These are phyloP conservation scores for Apolygus lucorum DNA, from an alignment of 1,140 invertebrate genomes.

Conservation along the genomic window DNA sequence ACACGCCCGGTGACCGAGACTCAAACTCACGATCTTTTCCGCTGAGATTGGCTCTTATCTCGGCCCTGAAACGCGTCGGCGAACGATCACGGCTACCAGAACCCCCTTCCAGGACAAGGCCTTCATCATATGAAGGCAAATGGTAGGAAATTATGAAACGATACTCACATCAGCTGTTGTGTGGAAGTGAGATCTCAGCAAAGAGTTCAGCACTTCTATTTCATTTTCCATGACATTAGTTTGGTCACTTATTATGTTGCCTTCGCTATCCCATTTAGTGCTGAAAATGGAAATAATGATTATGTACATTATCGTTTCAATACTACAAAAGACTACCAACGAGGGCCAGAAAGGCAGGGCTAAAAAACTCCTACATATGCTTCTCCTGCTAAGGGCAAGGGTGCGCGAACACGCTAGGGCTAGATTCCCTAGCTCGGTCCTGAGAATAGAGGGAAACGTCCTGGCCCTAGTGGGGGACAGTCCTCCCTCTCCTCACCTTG, in stretches of 20 bases:
- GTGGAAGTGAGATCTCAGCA: background rate
- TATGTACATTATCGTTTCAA: background rate
- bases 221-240: background rate
- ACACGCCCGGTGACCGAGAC: too few relatives aligned
- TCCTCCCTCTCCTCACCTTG: too few relatives aligned
- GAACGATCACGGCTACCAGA: background rate
- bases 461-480: too few relatives aligned
- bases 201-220: background rate
- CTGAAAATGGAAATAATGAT: slow-evolving; percentile 10
- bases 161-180: background rate
- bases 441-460: too few relatives aligned
- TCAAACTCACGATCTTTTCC: background rate
- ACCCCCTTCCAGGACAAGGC: background rate
- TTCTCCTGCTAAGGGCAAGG: too few relatives aligned
- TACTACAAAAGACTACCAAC: background rate
- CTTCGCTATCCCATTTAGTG: slow-evolving; percentile 16
- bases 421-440: too few relatives aligned
- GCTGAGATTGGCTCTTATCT: background rate
- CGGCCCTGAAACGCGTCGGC: background rate
- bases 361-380: too few relatives aligned
- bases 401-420: too few relatives aligned
- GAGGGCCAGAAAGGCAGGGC: background rate
- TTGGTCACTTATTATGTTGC: slow-evolving; percentile 4
- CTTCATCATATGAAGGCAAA: background rate
- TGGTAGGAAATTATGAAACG: background rate